These are phyloP conservation scores for Lepidocolaptes lacrymiger DNA, from an alignment of 2,797 vertebrate genomes.

Conservation along the genomic window DNA sequence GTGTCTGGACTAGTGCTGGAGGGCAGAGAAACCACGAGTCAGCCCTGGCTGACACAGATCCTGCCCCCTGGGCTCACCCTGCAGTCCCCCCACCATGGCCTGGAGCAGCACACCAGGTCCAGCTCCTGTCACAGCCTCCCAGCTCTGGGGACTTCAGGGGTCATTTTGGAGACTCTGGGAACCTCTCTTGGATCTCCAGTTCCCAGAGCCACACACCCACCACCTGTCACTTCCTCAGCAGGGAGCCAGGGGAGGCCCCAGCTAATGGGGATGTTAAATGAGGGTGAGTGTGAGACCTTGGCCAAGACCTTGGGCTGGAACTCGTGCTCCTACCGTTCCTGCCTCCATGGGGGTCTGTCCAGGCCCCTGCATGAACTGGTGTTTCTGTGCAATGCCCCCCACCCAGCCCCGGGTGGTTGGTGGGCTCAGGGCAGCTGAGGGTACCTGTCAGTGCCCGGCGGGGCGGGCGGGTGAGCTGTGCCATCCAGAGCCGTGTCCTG, in stretches of 20 bases:
- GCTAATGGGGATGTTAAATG: background rate
- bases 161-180: background rate
- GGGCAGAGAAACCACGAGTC: background rate
- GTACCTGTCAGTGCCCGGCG: constrained; percentile 60
- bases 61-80: rapidly evolving
- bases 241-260: background rate
- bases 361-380: background rate
- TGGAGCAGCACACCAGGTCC: background rate
- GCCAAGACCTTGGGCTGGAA: background rate
- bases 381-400: background rate
- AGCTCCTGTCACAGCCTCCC: background rate
- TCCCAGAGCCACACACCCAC: background rate
- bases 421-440: background rate
- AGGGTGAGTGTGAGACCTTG: background rate
- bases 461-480: background rate
- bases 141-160: background rate
- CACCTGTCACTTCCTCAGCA: background rate
- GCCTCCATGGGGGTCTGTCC: background rate
- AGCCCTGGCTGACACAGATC: rapidly evolving
- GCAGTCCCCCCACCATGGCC: background rate
- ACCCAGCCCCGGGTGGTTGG: background rate
- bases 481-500: constrained; percentile 43
- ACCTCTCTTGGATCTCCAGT: background rate
- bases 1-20: constrained; percentile 81
- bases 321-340: background rate